phyloP scores from a whole-genome alignment of 2,888 invertebrate genomes.

The Hydrotaea diabolus region DNA sequence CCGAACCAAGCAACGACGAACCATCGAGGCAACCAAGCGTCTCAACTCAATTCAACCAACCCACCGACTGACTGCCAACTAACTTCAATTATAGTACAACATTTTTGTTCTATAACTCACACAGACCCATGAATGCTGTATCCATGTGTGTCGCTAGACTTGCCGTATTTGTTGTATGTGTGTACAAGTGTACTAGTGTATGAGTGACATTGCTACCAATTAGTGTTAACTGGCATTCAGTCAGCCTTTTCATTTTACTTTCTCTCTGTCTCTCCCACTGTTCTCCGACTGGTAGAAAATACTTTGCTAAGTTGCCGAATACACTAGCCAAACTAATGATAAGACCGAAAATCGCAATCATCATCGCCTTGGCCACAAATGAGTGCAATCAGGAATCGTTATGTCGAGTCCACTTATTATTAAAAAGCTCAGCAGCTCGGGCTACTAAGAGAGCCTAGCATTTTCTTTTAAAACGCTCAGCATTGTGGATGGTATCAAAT shows the following conservation, averaged over 20 bases:
- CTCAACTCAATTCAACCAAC: no score
- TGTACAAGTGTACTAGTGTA: conserved; percentile 38
- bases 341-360: neutral
- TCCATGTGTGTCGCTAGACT: neutral
- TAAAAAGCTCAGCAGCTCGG: no score
- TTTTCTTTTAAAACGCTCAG: no score
- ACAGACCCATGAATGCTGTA: neutral
- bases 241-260: conserved; percentile 47
- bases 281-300: neutral
- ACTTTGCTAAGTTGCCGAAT: conserved; percentile 24
- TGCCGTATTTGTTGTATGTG: conserved; percentile 1
- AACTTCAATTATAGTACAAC: conserved; percentile 52
- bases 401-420: no score
- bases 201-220: conserved; percentile 68
- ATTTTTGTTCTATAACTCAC: neutral
- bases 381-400: no score
- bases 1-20: neutral
- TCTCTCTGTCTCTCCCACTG: conserved; percentile 29
- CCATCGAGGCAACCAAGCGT: neutral
- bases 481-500: no score
- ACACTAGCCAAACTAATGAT: neutral
- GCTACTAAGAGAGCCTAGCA: no score
- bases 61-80: conserved; percentile 35
- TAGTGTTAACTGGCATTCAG: conserved; percentile 70
- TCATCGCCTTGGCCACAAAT: neutral